A percentile compares a stretch with the other conserved stretches of the same genome.
Conservation (phyloP, 2,797 vertebrate genomes). For the Malacoraja senta region DNA sequence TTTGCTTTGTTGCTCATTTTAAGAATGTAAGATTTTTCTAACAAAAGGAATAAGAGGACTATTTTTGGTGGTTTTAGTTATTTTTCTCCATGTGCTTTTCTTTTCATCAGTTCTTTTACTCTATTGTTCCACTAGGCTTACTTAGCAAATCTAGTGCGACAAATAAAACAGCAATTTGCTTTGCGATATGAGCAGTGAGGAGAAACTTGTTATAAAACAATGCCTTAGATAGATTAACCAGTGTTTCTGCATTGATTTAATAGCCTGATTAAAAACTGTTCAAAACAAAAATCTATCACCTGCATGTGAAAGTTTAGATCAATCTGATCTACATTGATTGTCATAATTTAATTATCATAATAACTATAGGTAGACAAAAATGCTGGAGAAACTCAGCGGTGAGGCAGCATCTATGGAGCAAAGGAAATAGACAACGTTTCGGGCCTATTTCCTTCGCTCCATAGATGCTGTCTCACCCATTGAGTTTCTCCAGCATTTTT, state of each 20-base stretch:
- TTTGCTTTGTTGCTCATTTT: not conserved
- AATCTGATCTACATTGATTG: slow-evolving; percentile 18
- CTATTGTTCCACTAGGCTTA: slow-evolving; percentile 3
- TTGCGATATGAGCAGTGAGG: not conserved
- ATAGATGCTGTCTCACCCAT: no score
- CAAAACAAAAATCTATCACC: slow-evolving; percentile 25
- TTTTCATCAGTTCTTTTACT: not conserved
- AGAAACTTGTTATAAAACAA: slow-evolving; percentile 22
- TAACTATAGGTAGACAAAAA: not conserved
- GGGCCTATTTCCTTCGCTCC: no score
- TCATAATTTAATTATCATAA: slow-evolving; percentile 15
- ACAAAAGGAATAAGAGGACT: not conserved
- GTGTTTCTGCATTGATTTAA: slow-evolving; percentile 6
- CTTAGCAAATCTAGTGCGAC: not conserved
- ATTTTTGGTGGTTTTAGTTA: not conserved
- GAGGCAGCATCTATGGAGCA: no score
- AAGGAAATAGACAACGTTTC: no score
- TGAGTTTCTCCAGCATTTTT: no score
- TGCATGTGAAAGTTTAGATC: not conserved
- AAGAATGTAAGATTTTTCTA: not conserved
- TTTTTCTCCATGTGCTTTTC: not conserved
- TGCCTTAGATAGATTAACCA: not conserved
- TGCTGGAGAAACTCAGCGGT: no score
- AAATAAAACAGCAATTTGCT: slow-evolving; percentile 18
- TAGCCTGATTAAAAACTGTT: not conserved